Base-by-base conservation (phyloP, 2,113 vertebrate species). In the Mus spicilegus region DNA sequence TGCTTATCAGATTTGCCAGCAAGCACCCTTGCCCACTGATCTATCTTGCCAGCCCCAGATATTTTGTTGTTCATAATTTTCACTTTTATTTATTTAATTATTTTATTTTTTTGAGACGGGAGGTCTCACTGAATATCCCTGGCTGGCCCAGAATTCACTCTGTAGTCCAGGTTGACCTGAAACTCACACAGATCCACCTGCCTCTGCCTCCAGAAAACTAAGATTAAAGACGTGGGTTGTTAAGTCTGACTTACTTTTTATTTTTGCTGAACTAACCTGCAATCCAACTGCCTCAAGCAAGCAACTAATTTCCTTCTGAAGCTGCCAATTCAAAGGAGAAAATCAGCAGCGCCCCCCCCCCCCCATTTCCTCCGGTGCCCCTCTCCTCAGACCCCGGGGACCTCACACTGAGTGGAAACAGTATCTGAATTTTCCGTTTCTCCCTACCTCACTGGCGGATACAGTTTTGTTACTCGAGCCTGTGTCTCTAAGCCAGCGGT, bases 341-440 rank as follows among this genome's bases (percentile, higher is more conserved):
- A 86, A 51, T 69, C 28, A 46, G 14, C 30, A 14, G 65, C 12
- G 26, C 3, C 28, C 36, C 46, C 11, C 51, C 51, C 5, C 36
- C 46, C 11, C 51, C 5, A 2, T 80, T 49, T 11, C 10, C 11
- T 16, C 33, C 6, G 0, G 7, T 3, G 7, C 46, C 26, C 0
- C 56, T 67, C 63, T n/a, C 75, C 19, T 36, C 1, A 7, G 63
- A 26, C 5, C 14, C 12, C 17, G 7, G 7, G 11, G 7, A 39
- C 19, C 58, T 28, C 58, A 16, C 8, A 0, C 5, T 89, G 26
- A 4, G 19, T 3, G 9, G 7, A 81, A 63, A n/a, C 4, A 16
- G 4, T n/a, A 7, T 7, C 22, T 28, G 49, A 87, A 33, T 3
- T 8, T 28, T 65, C 46, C 1, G 0, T 17, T 70, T 49, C 22